Evolutionary conservation across 2,797 vertebrate species (phyloP).

Genomic region (Clarias platycephalus): DNA sequence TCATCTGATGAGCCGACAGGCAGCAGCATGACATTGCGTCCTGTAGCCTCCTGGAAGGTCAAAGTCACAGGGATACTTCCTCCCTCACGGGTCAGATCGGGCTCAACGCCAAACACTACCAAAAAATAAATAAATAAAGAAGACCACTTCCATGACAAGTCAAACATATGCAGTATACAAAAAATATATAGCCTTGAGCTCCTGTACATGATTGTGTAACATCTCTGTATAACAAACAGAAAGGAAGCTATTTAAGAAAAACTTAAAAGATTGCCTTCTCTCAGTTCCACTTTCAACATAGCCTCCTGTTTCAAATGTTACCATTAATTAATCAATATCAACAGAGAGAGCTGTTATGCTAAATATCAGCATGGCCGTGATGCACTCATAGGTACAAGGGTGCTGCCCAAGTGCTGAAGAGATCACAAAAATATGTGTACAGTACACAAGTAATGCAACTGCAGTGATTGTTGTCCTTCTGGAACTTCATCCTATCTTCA

Average conservation of each 20-base stretch:
- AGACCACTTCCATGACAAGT: background rate
- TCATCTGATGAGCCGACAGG: slow-evolving; percentile 93
- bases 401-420: no score
- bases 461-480: no score
- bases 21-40: slow-evolving; percentile 94
- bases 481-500: no score
- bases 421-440: no score
- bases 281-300: background rate
- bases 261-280: no score
- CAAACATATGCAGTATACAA: background rate
- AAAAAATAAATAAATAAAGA: background rate
- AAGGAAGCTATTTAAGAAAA: background rate
- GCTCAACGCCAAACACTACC: slow-evolving; percentile 94
- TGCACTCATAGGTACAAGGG: no score
- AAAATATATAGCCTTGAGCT: background rate
- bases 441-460: no score
- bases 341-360: no score
- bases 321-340: background rate
- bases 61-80: slow-evolving; percentile 96
- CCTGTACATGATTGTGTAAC: background rate
- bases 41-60: slow-evolving; percentile 96
- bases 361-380: no score
- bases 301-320: background rate
- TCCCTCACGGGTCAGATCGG: slow-evolving; percentile 93
- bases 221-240: background rate